Percentiles rank a stretch among this genome's conserved stretches.
Conservation (phyloP, 2,113 vertebrate genomes). For the Scolopax mira region DNA sequence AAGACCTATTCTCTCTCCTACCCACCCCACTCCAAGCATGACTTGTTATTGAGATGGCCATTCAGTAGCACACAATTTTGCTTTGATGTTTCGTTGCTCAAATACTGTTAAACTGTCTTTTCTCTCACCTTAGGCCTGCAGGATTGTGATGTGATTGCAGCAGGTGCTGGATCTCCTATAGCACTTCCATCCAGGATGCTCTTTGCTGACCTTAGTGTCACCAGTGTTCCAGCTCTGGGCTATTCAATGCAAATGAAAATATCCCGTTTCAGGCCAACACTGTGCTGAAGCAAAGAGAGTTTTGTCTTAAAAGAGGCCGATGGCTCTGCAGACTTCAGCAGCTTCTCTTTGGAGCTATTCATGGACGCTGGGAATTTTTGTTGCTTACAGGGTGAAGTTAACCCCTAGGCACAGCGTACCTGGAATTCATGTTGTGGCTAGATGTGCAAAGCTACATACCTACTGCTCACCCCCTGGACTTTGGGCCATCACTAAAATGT, state of each 20-base stretch:
- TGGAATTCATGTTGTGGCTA: background rate
- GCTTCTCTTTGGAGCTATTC: background rate
- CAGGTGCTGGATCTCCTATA: background rate
- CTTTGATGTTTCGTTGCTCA: conserved; percentile 25
- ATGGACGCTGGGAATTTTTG: background rate
- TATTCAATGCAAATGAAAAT: background rate
- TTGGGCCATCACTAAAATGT: background rate
- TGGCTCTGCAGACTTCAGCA: background rate
- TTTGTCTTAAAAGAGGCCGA: background rate
- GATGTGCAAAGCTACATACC: background rate
- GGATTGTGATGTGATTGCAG: background rate
- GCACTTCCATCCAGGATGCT: background rate
- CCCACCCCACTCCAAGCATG: background rate
- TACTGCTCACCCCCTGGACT: background rate
- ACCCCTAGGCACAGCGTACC: background rate
- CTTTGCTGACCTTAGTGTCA: background rate
- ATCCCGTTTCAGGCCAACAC: background rate
- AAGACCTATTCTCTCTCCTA: conserved; percentile 11
- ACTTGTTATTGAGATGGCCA: background rate
- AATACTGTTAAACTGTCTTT: conserved; percentile 50
- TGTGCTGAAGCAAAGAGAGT: background rate
- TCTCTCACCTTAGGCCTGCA: background rate
- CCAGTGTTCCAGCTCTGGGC: background rate
- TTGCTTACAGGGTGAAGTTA: background rate
- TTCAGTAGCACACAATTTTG: conserved; percentile 8